Percentiles rank a stretch among this genome's conserved stretches.
Conservation (phyloP, 2,888 invertebrate species). For the Acrocyrtus sp. region DNA sequence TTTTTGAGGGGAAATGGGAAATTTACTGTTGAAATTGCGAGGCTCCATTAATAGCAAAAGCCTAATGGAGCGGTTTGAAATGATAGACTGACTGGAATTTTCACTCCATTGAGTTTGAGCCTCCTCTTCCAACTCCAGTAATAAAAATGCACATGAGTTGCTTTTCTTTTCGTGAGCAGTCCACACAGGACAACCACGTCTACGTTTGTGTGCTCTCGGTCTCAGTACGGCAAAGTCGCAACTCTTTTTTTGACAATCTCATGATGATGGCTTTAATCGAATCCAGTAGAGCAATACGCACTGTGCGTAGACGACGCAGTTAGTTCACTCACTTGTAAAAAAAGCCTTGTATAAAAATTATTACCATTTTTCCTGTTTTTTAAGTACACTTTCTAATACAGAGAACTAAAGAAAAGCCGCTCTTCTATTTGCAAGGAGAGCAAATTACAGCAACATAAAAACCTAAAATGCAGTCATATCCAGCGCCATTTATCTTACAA, state of each 20-base stretch:
- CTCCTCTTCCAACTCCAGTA: background rate
- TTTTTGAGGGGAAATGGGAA: slow-evolving; percentile 45
- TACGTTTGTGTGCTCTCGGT: no score
- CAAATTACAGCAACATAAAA: no score
- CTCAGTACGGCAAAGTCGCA: no score
- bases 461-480: background rate
- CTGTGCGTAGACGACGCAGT: background rate
- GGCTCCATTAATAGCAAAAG: slow-evolving; percentile 60
- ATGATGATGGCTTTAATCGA: background rate
- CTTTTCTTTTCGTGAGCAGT: slow-evolving; percentile 1
- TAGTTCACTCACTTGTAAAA: slow-evolving; percentile 1
- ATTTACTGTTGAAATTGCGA: slow-evolving; percentile 60
- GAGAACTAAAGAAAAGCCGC: no score
- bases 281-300: background rate
- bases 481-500: background rate
- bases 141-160: background rate
- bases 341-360: background rate
- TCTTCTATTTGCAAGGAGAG: no score
- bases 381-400: background rate
- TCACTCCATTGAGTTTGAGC: slow-evolving; percentile 61
- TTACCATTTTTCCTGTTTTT: slow-evolving; percentile 9
- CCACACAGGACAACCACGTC: no score
- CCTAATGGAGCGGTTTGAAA: slow-evolving; percentile 63
- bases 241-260: no score
- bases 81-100: slow-evolving; percentile 63